Evolutionary conservation across 2,113 vertebrate species (phyloP), one percentile per base, ranked within the genome.

Genomic region (Sinocyclocheilus anshuiensis): DNA sequence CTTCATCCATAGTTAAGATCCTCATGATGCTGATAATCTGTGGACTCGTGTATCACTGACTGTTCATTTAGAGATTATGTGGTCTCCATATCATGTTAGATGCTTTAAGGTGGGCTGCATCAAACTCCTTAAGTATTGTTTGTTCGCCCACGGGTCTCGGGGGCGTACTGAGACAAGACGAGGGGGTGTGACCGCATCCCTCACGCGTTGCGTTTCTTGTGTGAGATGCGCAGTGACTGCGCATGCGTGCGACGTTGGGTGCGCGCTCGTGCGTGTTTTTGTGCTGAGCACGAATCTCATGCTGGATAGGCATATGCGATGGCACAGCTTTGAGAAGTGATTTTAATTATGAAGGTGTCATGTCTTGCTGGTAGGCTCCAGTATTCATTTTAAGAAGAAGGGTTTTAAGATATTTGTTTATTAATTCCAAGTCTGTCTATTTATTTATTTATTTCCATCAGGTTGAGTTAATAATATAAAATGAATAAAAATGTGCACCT

Each of bases 171-270:
- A 67, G 77, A 77, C 36, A 67, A 85, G 78, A 77, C 57, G 59
- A 86, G 86, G 80, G 71, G 83, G 83, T 85, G 86, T 88, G 83
- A 81, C 87, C 80, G 83, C 74, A 26, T 81, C 42, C 69, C 69
- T 85, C 29, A 36, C 20, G 22, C 84, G 61, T 71, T 81, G 85
- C 76, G 61, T 57, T 61, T 86, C 26, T 61, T 26, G 53, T 33
- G 83, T 67, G 83, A 59, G 24, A 75, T 72, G 82, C 89, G 90
- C 91, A 88, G 91, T 89, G 91, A 94, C 91, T 88, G 90, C 91
- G 92, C 86, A 90, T 93, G 93, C 89, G 81, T 76, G 18, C 50
- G 4, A 57, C 18, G 11, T 10, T 36, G 63, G 65, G 36, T 26
- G 78, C 79, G 80, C 4, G 55, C 90, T 91, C 91, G 92, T 89